Evolutionary conservation across 2,888 invertebrate species (phyloP).

Genomic region (Mylabris sibirica): DNA sequence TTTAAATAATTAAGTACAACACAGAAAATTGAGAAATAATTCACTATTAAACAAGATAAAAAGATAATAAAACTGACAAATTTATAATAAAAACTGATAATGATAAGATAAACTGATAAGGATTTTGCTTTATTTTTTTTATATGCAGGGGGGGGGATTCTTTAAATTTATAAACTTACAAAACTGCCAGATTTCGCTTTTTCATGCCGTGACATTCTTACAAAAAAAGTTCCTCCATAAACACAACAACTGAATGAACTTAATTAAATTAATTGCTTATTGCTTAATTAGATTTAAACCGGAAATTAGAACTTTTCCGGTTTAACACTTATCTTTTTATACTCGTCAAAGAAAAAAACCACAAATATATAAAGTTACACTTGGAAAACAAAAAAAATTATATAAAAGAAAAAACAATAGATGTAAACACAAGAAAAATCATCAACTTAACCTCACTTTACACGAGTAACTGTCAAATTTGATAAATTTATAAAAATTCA

Average conservation of each 20-base stretch:
- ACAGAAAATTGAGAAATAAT: not conserved
- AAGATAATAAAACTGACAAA: not conserved
- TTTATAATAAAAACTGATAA: not conserved
- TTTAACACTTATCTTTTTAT: not conserved
- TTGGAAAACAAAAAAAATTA: conserved; percentile 32
- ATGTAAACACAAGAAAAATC: conserved; percentile 18
- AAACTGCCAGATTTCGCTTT: conserved; percentile 70
- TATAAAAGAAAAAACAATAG: conserved; percentile 27
- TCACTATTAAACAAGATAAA: not conserved
- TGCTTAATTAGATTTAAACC: not conserved
- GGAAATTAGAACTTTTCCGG: conserved; percentile 3
- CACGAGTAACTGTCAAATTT: not conserved
- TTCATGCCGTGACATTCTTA: conserved; percentile 68
- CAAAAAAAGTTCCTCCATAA: not conserved
- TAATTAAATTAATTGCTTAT: not conserved
- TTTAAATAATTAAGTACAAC: no score
- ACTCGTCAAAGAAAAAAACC: not conserved
- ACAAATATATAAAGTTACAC: not conserved
- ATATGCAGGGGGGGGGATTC: not conserved
- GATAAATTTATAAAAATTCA: not conserved
- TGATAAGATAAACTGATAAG: conserved; percentile 11
- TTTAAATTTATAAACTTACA: conserved; percentile 62
- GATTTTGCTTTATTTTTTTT: no score
- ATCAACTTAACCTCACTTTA: conserved; percentile 33
- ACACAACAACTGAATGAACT: not conserved